Percentiles rank a stretch among this genome's conserved stretches.
Evolutionary conservation across 2,113 vertebrate genomes (phyloP).

Genomic region (Siphamia tubifer): DNA sequence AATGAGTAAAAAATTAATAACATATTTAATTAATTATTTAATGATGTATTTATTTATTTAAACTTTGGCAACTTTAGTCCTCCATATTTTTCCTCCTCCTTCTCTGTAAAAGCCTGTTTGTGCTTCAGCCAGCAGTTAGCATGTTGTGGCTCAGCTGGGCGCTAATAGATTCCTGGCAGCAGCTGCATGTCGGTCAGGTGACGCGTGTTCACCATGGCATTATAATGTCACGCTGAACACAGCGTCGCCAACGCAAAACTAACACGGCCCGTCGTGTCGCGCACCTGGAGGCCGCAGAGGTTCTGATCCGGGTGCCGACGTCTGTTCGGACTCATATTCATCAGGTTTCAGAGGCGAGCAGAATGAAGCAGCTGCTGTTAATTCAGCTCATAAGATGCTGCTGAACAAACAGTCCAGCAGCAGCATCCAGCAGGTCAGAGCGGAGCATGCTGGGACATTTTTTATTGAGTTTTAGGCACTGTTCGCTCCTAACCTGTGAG

Average conservation of each 20-base stretch:
- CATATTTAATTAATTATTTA: too few species aligned
- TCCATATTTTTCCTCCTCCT: background rate
- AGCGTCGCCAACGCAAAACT: background rate
- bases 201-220: constrained; percentile 32
- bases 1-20: too few species aligned
- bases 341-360: background rate
- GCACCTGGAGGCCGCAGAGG: constrained; percentile 55
- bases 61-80: too few species aligned
- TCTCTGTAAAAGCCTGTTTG: background rate
- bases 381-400: constrained; percentile 44
- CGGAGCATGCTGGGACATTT: constrained; percentile 62
- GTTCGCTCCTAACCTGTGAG: background rate
- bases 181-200: constrained; percentile 36
- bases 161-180: constrained; percentile 40
- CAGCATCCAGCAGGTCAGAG: constrained; percentile 26
- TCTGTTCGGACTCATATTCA: constrained; percentile 26
- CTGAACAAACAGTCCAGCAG: constrained; percentile 7
- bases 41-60: too few species aligned
- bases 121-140: constrained; percentile 8
- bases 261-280: constrained; percentile 4
- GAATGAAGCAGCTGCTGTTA: constrained; percentile 51
- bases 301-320: constrained; percentile 35
- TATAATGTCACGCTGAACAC: constrained; percentile 32
- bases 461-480: constrained; percentile 15
- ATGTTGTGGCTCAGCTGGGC: constrained; percentile 47